These are phyloP conservation scores for Pseudochirops corinnae DNA, from an alignment of 2,797 vertebrate genomes.

Conservation along the genomic window DNA sequence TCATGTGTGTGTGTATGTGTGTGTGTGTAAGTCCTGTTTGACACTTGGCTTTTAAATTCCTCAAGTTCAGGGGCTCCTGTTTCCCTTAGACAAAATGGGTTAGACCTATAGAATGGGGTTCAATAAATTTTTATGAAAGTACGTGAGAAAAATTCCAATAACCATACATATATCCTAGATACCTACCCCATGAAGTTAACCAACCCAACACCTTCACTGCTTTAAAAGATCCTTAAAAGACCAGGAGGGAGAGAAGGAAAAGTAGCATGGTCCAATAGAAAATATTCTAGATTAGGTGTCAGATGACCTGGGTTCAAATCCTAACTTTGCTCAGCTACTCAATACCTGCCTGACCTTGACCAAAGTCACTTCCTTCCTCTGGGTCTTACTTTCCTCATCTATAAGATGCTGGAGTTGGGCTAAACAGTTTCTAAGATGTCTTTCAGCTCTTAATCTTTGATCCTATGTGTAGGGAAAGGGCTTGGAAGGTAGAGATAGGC, in stretches of 20 bases:
- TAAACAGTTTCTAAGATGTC: not conserved
- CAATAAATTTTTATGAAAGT: not conserved
- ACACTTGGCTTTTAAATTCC: not conserved
- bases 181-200: not conserved
- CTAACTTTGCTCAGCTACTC: not conserved
- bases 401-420: not conserved
- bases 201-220: not conserved
- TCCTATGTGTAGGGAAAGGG: not conserved
- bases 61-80: not conserved
- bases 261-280: not conserved
- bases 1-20: too few species aligned
- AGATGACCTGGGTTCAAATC: not conserved
- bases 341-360: slow-evolving; percentile 33
- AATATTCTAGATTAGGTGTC: not conserved
- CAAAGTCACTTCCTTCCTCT: slow-evolving; percentile 35
- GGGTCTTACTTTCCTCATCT: not conserved
- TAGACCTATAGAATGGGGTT: not conserved
- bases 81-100: not conserved
- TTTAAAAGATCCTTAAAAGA: not conserved
- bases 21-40: too few species aligned
- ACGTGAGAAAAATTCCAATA: not conserved
- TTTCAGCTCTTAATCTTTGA: not conserved
- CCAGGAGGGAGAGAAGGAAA: not conserved
- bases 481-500: not conserved
- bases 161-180: not conserved